Base-by-base conservation (phyloP, 1,140 invertebrate species). In the Adelges cooleyi region DNA sequence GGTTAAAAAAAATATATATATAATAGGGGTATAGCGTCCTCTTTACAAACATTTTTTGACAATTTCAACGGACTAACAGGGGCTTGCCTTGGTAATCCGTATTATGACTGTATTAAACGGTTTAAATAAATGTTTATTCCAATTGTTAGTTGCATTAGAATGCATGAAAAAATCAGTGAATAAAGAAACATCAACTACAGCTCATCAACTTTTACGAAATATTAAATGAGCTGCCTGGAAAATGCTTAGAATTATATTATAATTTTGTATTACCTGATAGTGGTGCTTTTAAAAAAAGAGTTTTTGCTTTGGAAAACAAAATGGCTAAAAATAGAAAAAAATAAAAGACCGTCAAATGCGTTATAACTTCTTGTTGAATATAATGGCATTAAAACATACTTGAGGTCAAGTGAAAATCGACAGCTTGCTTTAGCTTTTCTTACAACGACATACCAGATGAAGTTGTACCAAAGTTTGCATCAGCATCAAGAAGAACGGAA, bases 151-250 rank as follows among this genome's bases (percentile, higher is more conserved):
- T 51, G 49, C 49, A 51, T 51, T 51, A 51, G 49, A 51, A 51
- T 5, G 29, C n/a, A 17, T 51, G 9, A 25, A 51, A 51, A 51
- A 51, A 15, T 51, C 49, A 51, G 49, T 29, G 11, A 51, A 51
- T 51, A 51, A 33, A 33, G 49, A 51, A 51, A 51, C 25, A 33
- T 51, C 25, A 29, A 51, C 25, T 51, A 51, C 25, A 51, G 49
- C 49, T 51, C 25, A 51, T 51, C 25, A 51, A 17, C 27, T 51
- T 51, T 33, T 33, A 33, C 15, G 25, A 33, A n/a, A n/a, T n/a
- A n/a, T 51, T 11, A 51, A 27, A 42, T 42, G 33, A 33, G 40
- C 33, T 38, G 40, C 9, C 0, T 54, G 3, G 20, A 54, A 54
- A 54, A 54, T n/a, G 1, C 36, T 4, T 40, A 36, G 3, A 42